phyloP scores from a whole-genome alignment of 2,113 vertebrate species.

The Misgurnus mizolepis region DNA sequence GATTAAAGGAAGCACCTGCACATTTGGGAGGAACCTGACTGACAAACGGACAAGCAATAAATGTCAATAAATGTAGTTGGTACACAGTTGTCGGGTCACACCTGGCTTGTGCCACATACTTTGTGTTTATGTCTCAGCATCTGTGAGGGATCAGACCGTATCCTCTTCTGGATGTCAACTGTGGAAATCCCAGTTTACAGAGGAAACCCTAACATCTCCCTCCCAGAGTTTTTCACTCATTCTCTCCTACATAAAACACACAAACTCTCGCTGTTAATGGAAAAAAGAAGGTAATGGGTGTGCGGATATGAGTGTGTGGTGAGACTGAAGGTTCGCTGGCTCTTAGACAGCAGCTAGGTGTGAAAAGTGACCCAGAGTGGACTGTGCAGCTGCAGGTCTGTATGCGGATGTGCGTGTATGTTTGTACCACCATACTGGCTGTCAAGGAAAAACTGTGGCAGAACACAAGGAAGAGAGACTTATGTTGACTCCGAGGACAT shows the following conservation, averaged over 20 bases:
- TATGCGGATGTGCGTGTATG: slow-evolving; percentile 22
- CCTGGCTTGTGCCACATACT: background rate
- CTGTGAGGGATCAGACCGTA: background rate
- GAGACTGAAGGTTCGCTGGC: slow-evolving; percentile 50
- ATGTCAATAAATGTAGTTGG: background rate
- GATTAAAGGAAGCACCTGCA: slow-evolving; percentile 24
- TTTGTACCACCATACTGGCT: slow-evolving; percentile 8
- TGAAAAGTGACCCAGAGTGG: slow-evolving; percentile 40
- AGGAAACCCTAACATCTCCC: slow-evolving; percentile 17
- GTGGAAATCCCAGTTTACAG: slow-evolving; percentile 50
- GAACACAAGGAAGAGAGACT: too few relatives aligned
- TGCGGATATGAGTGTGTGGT: slow-evolving; percentile 8
- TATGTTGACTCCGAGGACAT: background rate
- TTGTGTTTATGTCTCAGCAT: slow-evolving; percentile 11
- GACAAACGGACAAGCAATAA: background rate
- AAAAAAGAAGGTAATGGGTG: slow-evolving; percentile 45
- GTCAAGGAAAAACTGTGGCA: background rate
- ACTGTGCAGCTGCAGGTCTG: slow-evolving; percentile 28
- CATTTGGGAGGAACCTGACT: background rate
- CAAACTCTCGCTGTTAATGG: slow-evolving; percentile 28
- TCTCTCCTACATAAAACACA: background rate
- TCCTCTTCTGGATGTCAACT: slow-evolving; percentile 37
- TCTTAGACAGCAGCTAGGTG: slow-evolving; percentile 46
- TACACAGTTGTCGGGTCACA: slow-evolving; percentile 7
- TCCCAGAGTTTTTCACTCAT: background rate